Evolutionary conservation across 2,113 vertebrate species (phyloP).

Genomic region (Parotia lawesii): DNA sequence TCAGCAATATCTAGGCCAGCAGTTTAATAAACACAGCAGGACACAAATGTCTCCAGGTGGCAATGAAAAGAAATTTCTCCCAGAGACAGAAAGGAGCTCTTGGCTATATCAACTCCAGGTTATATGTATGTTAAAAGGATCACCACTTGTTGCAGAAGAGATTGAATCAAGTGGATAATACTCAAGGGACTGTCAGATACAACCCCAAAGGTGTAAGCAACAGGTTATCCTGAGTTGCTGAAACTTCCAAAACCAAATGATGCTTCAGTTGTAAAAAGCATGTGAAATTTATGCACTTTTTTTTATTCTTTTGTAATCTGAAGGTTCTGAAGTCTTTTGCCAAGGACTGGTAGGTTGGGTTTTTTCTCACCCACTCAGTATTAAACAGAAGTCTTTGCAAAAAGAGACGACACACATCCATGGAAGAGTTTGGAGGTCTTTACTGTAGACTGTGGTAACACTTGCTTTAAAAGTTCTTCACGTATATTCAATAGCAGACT

Average conservation of each 20-base stretch:
- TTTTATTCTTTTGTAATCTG: neutral
- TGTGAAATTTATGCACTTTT: neutral
- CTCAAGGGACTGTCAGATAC: neutral
- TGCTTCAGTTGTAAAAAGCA: neutral
- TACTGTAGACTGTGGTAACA: neutral
- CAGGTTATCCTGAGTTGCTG: neutral
- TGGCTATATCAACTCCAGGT: neutral
- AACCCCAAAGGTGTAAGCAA: neutral
- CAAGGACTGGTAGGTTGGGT: neutral
- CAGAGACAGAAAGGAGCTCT: neutral
- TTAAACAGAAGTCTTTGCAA: neutral
- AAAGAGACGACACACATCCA: neutral
- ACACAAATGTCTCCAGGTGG: neutral
- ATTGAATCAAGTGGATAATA: neutral
- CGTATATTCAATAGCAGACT: neutral
- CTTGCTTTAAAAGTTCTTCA: neutral
- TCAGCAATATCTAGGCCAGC: neutral
- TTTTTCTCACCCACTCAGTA: neutral
- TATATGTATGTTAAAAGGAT: neutral
- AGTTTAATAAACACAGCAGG: slow-evolving; percentile 5
- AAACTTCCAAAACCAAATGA: neutral
- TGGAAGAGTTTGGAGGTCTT: neutral
- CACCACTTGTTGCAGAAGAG: neutral
- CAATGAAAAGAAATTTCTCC: neutral
- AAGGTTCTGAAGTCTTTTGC: neutral